Percentiles rank a stretch among this genome's conserved stretches.
Evolutionary conservation across 2,113 vertebrate genomes (phyloP).

Genomic region (Perca fluviatilis): DNA sequence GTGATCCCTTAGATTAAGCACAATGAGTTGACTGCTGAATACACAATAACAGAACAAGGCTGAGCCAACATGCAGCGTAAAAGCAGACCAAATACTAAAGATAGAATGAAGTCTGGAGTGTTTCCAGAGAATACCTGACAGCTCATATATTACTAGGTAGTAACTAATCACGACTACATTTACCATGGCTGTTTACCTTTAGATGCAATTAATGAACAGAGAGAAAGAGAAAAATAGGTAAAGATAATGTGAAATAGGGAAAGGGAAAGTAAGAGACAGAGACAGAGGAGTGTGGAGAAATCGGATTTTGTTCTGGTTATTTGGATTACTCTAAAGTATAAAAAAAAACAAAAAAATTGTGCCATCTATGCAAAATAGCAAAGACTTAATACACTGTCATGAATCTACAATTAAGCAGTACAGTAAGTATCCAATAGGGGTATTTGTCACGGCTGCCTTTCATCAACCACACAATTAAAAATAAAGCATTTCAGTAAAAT

Average conservation of each 20-base stretch:
- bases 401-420: constrained; percentile 42
- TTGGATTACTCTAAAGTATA: constrained; percentile 42
- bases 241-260: constrained; percentile 16
- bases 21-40: constrained; percentile 24
- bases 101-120: neutral
- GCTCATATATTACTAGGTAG: constrained; percentile 35
- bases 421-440: constrained; percentile 16
- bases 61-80: neutral
- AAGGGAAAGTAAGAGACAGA: constrained; percentile 11
- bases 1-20: constrained; percentile 32
- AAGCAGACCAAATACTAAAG: constrained; percentile 14
- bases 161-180: constrained; percentile 47
- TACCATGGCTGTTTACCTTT: constrained; percentile 42
- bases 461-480: constrained; percentile 26
- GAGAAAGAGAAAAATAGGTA: constrained; percentile 12
- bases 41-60: neutral
- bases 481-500: constrained; percentile 19
- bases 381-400: constrained; percentile 45
- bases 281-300: constrained; percentile 25
- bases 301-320: constrained; percentile 51
- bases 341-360: constrained; percentile 23
- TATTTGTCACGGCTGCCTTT: constrained; percentile 31
- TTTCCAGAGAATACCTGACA: constrained; percentile 22
- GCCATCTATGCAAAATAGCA: constrained; percentile 53
- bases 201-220: constrained; percentile 42